Evolutionary conservation across 2,888 invertebrate species (phyloP), one percentile per base, ranked within the genome.

Genomic region (Parascotia fuliginaria): DNA sequence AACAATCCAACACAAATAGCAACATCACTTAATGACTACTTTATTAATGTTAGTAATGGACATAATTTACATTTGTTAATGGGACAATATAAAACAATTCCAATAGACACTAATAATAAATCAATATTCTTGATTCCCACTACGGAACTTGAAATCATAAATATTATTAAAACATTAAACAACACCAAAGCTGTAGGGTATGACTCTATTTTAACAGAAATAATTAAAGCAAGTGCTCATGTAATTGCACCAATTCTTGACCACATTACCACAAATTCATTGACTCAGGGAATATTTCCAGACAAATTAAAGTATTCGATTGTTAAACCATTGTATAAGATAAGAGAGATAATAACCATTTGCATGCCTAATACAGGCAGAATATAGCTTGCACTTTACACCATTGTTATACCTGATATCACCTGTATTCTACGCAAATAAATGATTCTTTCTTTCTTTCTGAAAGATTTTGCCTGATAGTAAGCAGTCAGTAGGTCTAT

Each of bases 131-230:
- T 36, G 19, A 36, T 9, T 19, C 36, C 36, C 3, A 36, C 36
- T 14, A 9, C 36, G n/a, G 19, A 16, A 5, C 11, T 19, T 16
- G 19, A 36, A 36, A 16, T 16, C 16, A 19, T 19, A 36, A 36
- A 36, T 19, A 36, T 11, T 19, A 36, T 36, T 19, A 36, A 36
- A 36, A 19, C 36, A 5, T 36, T 36, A 14, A 36, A 36, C 19
- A 36, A 36, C 16, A 36, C 36, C 9, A 36, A 36, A 19, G 36
- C 36, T 16, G 36, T 19, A n/a, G 36, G 19, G 3, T 36, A 36
- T 19, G 36, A 19, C n/a, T 36, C 19, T 11, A 36, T 36, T 19
- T 36, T 19, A 4, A 36, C 36, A 19, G 19, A 19, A 14, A 36
- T 36, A 16, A 19, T 36, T 19, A 36, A 36, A 36, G 19, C 9